Evolutionary conservation across 1,140 invertebrate species (phyloP).

Genomic region (Anoplophora glabripennis): DNA sequence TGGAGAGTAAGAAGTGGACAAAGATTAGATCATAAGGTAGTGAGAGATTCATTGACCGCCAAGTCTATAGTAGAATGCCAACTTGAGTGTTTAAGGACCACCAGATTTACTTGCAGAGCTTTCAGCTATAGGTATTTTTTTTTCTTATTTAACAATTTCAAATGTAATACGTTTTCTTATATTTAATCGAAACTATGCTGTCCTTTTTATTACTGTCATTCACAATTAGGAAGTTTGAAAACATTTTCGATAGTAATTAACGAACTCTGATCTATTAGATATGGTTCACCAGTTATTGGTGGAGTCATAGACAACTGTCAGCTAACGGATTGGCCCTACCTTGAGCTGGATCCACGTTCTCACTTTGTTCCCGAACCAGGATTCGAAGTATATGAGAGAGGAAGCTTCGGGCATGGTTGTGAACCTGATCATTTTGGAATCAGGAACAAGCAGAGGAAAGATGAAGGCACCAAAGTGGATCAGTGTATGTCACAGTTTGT

Average conservation of each 20-base stretch:
- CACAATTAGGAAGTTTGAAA: too few relatives aligned
- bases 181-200: too few relatives aligned
- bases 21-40: constrained; percentile 59
- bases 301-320: constrained; percentile 68
- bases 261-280: too few relatives aligned
- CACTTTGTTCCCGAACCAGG: constrained; percentile 59
- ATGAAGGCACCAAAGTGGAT: constrained; percentile 31
- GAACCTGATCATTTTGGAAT: constrained; percentile 57
- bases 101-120: constrained; percentile 70
- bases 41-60: constrained; percentile 61
- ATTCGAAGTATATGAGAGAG: constrained; percentile 73
- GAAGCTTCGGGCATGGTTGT: constrained; percentile 74
- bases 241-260: too few relatives aligned
- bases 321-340: constrained; percentile 67
- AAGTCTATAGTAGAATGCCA: constrained; percentile 72
- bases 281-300: constrained; percentile 60
- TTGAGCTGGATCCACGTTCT: constrained; percentile 58
- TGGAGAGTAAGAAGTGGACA: constrained; percentile 72
- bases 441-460: constrained; percentile 14
- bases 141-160: too few relatives aligned
- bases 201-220: too few relatives aligned
- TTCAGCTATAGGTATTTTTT: constrained; percentile 71
- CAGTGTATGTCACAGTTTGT: constrained; percentile 32
- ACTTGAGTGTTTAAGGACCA: constrained; percentile 64
- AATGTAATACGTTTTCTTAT: too few relatives aligned